Base-by-base conservation (phyloP, 2,113 vertebrate genomes). In the Tetraodon nigroviridis region DNA sequence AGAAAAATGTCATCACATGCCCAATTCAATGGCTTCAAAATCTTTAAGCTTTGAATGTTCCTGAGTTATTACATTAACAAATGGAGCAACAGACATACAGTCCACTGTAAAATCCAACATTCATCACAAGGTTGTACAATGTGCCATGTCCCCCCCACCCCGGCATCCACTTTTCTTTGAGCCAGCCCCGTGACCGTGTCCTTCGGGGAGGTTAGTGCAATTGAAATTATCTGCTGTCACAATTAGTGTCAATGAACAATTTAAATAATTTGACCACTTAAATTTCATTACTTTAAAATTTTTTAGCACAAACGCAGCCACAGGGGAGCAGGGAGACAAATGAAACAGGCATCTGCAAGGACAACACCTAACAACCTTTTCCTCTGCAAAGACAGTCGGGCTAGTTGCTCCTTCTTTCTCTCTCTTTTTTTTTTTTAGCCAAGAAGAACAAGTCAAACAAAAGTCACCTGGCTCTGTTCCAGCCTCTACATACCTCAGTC, bases 361-460 rank as follows among this genome's bases (percentile, higher is more conserved):
- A 51, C 17, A 10, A 29, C 51, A 65, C 21, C 54, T 63, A 62
- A 21, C 50, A 73, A 75, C 58, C 54, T 66, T 80, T 73, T n/a
- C n/a, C n/a, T n/a, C 53, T 79, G 80, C 70, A 76, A 61, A 75
- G 76, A 50, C 80, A 82, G 29, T 75, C 59, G 71, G 19, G 53
- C 56, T 78, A 71, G 75, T 56, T 83, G 65, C 55, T 59, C 47
- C 59, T 66, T 78, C 67, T 75, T 67, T 73, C 57, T 19, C 32
- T 61, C 32, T 56, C 19, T 16, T 62, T 66, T 61, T 62, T 66
- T 61, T 59, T 32, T 55, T 12, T 48, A 13, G 5, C 17, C 5
- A 58, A 22, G 29, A 29, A 51, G 24, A 68, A 75, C 73, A 61
- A 79, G 57, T 78, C 77, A 79, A 40, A 41, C 54, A 75, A 70